These are phyloP conservation scores for Carposina sasakii DNA, from an alignment of 1,140 invertebrate genomes.

Conservation along the genomic window DNA sequence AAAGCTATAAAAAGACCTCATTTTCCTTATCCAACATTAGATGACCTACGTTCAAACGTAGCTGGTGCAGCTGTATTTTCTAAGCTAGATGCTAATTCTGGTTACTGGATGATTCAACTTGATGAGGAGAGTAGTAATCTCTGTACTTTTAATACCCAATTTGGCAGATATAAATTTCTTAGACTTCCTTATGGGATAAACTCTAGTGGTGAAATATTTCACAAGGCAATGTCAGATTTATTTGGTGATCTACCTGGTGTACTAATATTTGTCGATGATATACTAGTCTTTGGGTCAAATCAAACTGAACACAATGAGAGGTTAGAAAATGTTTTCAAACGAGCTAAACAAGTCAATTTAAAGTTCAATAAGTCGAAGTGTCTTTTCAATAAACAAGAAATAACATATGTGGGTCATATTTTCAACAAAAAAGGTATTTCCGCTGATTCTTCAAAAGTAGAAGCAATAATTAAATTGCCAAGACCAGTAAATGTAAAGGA, in stretches of 20 bases:
- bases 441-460: conserved; percentile 5
- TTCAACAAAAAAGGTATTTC: conserved; percentile 3
- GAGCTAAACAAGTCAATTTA: conserved; percentile 7
- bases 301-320: conserved; percentile 7
- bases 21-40: conserved; percentile 9
- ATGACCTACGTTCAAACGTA: conserved; percentile 18
- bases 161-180: conserved; percentile 27
- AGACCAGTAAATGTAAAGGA: conserved; percentile 12
- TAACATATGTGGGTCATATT: conserved; percentile 11
- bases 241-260: conserved; percentile 8
- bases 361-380: conserved; percentile 12
- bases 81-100: conserved; percentile 18
- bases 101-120: conserved; percentile 26
- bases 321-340: conserved; percentile 6
- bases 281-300: conserved; percentile 8
- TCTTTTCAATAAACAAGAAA: conserved; percentile 2
- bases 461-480: conserved; percentile 10
- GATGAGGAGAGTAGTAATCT: conserved; percentile 24
- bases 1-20: conserved; percentile 11
- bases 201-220: conserved; percentile 8
- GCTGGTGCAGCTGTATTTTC: conserved; percentile 15
- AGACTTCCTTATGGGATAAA: conserved; percentile 29
- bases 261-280: conserved; percentile 9
- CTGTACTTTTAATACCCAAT: conserved; percentile 30
- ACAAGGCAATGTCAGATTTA: conserved; percentile 5